Base-by-base conservation (phyloP, 64 coral and sea anemone genomes). In the Actinia tenebrosa region DNA sequence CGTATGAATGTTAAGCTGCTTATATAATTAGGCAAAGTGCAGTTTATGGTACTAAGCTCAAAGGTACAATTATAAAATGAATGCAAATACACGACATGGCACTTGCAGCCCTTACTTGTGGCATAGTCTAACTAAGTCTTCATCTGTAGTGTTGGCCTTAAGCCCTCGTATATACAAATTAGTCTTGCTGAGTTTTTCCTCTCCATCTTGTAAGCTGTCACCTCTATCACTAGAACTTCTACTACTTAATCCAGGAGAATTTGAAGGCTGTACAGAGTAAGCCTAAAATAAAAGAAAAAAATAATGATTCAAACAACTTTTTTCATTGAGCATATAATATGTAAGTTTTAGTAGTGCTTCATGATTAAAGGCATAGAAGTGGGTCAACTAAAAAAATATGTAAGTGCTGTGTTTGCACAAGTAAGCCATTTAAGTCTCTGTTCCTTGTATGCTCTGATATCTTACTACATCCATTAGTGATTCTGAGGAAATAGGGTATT, bases 161-260 rank as follows among this genome's bases (percentile, higher is more conserved):
- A 99, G 93, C 19, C 97, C 97, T 86, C 97, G 83, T 80, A 99
- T 99, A 83, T 99, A 99, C 11, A 99, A 91, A 84, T 99, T 99
- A 22, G 97, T 99, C 91, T 95, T 99, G 88, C 97, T 99, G 61
- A 99, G 93, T 84, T 99, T 99, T 87, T 99, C 97, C 66, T 95
- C 93, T 64, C 83, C 83, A 9, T 43, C 60, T 50, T 81, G 44
- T 59, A 85, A 44, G 60, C 83, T 85, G 60, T 85, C 83, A 58
- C 26, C 60, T 85, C 83, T 85, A 54, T 85, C 83, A 85, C 83
- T 85, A 61, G 83, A 85, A 59, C 83, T 60, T 85, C 83, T 85
- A 85, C 54, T 61, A 64, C 83, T 85, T 64, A 85, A 27, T 42
- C 83, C 83, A 62, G 83, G 83, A 85, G 83, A 85, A 58, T 85